Percentiles rank a stretch among this genome's conserved stretches.
phyloP scores from a whole-genome alignment of 2,888 invertebrate genomes.

The Himalopsyche japonica region DNA sequence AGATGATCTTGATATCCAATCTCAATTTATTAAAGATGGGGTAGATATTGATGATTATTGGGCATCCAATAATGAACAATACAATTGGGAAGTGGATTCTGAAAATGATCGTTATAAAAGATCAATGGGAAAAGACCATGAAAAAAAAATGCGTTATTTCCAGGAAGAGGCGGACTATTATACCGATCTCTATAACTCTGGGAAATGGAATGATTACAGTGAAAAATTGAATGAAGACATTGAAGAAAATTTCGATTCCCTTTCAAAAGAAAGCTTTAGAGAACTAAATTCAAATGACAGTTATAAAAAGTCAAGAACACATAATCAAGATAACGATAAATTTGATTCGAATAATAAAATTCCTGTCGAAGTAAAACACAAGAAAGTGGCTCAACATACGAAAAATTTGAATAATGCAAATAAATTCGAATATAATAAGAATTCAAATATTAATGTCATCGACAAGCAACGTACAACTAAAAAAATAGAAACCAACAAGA shows the following conservation, averaged over 20 bases:
- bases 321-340: background rate
- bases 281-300: background rate
- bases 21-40: background rate
- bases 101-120: background rate
- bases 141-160: background rate
- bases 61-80: background rate
- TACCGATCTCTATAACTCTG: conserved; percentile 3
- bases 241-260: background rate
- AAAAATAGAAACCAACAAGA: too few relatives aligned
- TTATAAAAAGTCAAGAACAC: background rate
- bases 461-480: background rate
- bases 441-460: background rate
- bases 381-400: background rate
- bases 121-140: background rate
- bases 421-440: background rate
- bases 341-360: background rate
- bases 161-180: conserved; percentile 11
- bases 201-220: conserved; percentile 2
- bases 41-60: background rate
- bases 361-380: background rate
- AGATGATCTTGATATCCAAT: background rate
- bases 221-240: background rate
- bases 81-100: background rate
- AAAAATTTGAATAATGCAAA: background rate
- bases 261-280: background rate